Evolutionary conservation across 64 coral and sea anemone species (phyloP), one percentile per base, ranked within the genome.

Genomic region (Montipora sp.): DNA sequence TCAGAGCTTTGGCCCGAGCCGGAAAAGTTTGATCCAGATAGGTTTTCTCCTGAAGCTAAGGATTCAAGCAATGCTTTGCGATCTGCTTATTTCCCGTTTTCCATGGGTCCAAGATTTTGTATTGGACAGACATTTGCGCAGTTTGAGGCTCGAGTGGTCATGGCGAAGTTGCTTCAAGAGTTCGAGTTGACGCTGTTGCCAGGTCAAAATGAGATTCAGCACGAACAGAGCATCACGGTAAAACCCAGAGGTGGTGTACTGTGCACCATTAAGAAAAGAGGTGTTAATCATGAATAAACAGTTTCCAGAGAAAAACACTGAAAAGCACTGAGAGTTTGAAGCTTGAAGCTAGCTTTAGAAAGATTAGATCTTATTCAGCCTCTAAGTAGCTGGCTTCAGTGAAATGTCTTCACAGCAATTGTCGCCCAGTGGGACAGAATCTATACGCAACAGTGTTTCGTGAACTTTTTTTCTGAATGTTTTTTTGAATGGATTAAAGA

Each of bases 1-100:
- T 18, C 70, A 51, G 77, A 77, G 18, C 21, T 73, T 36, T 95
- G 94, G 94, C 72, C 14, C 73, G 27, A 92, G 47, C 94, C 94
- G 73, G 83, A 95, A 8, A 59, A 36, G 24, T 95, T 92, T 83
- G 71, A 95, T 74, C 94, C 94, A 78, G 90, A 92, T 80, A 79
- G 94, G 51, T 95, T 95, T 77, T 72, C 75, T 43, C 48, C 50
- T 53, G 83, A 78, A 18, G 59, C 57, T 2, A 51, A 65, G 46
- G 86, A 88, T 22, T 47, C 77, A 3, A 18, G 0, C 61, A n/a
- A 69, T 48, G 73, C 63, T 2, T 15, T 71, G 22, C n/a, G 22
- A 48, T 80, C 78, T 61, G 60, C 15, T 2, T 92, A 48, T 59
- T 86, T 92, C 19, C 90, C 90, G 1, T 92, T 92, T 48, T 83